Conservation (phyloP, 2,113 vertebrate species). For the Cephalopholis sonnerati region DNA sequence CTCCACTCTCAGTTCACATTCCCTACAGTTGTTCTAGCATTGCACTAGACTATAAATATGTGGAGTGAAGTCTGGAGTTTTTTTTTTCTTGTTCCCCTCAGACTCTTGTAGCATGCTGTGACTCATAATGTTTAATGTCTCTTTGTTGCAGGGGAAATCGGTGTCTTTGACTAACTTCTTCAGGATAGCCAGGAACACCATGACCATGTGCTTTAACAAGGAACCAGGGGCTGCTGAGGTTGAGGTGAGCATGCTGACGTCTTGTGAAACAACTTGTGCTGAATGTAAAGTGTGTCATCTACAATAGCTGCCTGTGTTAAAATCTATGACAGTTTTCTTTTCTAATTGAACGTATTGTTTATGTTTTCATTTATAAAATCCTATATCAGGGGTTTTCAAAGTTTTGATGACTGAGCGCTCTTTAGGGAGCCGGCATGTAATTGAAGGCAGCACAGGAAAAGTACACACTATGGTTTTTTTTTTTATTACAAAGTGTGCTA, state of each 20-base stretch:
- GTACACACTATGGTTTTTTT: no score
- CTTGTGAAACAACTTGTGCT: background rate
- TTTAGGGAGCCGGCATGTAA: no score
- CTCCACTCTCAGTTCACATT: background rate
- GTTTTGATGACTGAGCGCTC: no score
- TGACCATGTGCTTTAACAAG: constrained; percentile 99
- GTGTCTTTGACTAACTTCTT: constrained; percentile 99
- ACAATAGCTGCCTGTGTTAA: no score
- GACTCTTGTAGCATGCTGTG: background rate
- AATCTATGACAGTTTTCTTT: no score
- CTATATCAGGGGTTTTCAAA: no score
- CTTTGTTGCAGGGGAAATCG: constrained; percentile 93
- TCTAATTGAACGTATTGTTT: no score
- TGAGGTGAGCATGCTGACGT: constrained; percentile 86
- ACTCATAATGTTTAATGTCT: constrained; percentile 29
- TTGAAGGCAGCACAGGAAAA: no score
- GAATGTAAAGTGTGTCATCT: background rate
- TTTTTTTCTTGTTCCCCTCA: background rate
- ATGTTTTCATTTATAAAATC: no score
- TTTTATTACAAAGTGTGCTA: no score
- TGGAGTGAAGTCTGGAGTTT: background rate
- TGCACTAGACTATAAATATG: background rate
- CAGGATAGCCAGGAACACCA: constrained; percentile 98
- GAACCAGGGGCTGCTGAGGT: constrained; percentile 95
- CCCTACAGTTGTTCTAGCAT: background rate